phyloP scores from a whole-genome alignment of 2,797 vertebrate genomes.

The Sebastes umbrosus region DNA sequence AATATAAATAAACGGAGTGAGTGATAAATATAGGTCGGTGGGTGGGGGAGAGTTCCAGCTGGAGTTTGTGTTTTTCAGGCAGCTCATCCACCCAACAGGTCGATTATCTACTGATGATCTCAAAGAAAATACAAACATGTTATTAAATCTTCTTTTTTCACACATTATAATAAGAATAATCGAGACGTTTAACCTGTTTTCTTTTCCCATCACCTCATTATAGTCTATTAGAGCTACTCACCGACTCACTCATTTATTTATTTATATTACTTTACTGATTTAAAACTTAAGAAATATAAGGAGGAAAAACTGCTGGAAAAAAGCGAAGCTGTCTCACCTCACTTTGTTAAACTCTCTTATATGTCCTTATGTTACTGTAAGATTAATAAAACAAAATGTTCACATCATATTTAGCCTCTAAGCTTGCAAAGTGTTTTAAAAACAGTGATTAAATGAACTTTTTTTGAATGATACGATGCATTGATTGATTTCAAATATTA shows the following conservation, averaged over 20 bases:
- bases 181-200: fast-evolving
- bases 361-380: no score
- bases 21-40: not conserved
- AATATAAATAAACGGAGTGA: no score
- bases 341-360: not conserved
- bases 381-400: no score
- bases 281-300: not conserved
- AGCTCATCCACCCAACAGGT: not conserved
- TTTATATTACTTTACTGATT: no score
- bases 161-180: not conserved
- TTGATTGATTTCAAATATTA: not conserved
- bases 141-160: not conserved
- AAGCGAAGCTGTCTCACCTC: not conserved
- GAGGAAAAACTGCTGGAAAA: not conserved
- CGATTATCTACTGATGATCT: not conserved
- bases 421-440: not conserved
- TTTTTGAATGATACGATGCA: not conserved
- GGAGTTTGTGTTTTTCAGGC: not conserved
- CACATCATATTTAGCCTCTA: not conserved
- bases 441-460: not conserved
- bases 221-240: no score
- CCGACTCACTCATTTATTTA: no score
- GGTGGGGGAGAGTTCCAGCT: not conserved
- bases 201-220: no score
- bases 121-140: not conserved